Conservation (phyloP, 2,888 invertebrate genomes). For the Aromia moschata region DNA sequence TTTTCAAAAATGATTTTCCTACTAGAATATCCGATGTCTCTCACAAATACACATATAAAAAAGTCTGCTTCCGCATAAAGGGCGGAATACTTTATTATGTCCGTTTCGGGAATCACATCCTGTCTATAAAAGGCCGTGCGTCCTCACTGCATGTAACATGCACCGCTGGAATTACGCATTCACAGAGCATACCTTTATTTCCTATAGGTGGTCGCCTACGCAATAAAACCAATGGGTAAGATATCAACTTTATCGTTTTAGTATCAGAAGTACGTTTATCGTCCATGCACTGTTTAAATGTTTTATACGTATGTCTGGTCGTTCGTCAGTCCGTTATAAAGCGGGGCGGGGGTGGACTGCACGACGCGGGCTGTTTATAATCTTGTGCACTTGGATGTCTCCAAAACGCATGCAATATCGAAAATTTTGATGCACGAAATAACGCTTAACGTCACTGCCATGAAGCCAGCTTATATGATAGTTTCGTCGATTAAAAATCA, state of each 20-base stretch:
- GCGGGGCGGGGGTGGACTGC: not conserved
- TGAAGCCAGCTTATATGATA: no score
- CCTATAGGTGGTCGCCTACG: not conserved
- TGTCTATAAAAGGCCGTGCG: conserved; percentile 15
- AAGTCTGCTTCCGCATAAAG: no score
- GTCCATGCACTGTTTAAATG: conserved; percentile 5
- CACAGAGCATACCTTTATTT: conserved; percentile 12
- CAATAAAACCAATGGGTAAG: conserved; percentile 19
- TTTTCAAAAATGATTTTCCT: no score
- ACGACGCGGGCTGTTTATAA: not conserved
- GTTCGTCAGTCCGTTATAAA: conserved; percentile 13
- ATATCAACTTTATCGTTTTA: conserved; percentile 5
- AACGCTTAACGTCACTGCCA: no score
- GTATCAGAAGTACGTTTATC: conserved; percentile 16
- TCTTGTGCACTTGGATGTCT: not conserved
- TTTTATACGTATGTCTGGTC: conserved; percentile 16
- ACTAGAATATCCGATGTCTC: no score
- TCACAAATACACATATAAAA: no score
- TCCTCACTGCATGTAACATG: conserved; percentile 6
- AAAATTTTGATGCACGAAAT: no score
- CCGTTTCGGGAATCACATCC: conserved; percentile 5
- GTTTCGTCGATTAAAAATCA: no score
- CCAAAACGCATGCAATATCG: no score
- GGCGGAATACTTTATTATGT: not conserved
- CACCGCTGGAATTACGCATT: conserved; percentile 15